A percentile compares a stretch with the other conserved stretches of the same genome.
Conservation (phyloP, 2,888 invertebrate species). For the Dendrolimus houi region DNA sequence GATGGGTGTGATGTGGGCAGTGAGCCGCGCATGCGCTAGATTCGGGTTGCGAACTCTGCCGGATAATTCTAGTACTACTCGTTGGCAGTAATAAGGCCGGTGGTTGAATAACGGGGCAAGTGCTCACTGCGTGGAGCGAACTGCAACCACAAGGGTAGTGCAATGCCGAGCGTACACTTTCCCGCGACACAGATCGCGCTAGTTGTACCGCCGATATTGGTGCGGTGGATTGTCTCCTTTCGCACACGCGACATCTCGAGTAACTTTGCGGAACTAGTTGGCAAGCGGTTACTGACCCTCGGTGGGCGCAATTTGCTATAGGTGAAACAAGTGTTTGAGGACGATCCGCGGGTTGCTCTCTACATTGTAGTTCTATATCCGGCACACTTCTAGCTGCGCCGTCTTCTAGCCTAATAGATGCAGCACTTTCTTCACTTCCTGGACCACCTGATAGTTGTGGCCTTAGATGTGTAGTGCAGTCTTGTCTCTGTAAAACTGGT, state of each 20-base stretch:
- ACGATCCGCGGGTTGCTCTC: constrained; percentile 71
- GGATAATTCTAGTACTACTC: constrained; percentile 87
- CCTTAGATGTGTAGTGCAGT: constrained; percentile 87
- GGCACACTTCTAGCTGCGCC: constrained; percentile 86
- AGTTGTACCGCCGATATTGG: constrained; percentile 85
- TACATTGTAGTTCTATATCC: constrained; percentile 88
- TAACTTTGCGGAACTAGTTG: constrained; percentile 81
- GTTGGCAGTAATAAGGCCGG: constrained; percentile 84
- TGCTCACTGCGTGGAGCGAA: constrained; percentile 71
- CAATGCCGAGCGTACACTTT: constrained; percentile 84
- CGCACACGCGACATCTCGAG: constrained; percentile 81
- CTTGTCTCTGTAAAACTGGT: constrained; percentile 90
- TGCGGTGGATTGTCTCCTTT: constrained; percentile 88
- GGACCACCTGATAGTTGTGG: constrained; percentile 83
- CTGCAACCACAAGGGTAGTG: constrained; percentile 80
- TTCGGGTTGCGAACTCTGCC: constrained; percentile 92
- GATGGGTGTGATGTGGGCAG: constrained; percentile 80
- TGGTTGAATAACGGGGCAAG: constrained; percentile 81
- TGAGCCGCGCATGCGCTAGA: constrained; percentile 80
- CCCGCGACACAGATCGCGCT: constrained; percentile 89
- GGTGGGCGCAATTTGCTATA: constrained; percentile 74
- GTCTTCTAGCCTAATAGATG: constrained; percentile 79
- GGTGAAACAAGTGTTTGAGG: constrained; percentile 74
- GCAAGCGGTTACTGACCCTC: constrained; percentile 80
- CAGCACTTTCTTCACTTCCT: constrained; percentile 84